Percentiles rank a stretch among this genome's conserved stretches.
Conservation (phyloP, 1,140 invertebrate genomes). For the Diprion similis region DNA sequence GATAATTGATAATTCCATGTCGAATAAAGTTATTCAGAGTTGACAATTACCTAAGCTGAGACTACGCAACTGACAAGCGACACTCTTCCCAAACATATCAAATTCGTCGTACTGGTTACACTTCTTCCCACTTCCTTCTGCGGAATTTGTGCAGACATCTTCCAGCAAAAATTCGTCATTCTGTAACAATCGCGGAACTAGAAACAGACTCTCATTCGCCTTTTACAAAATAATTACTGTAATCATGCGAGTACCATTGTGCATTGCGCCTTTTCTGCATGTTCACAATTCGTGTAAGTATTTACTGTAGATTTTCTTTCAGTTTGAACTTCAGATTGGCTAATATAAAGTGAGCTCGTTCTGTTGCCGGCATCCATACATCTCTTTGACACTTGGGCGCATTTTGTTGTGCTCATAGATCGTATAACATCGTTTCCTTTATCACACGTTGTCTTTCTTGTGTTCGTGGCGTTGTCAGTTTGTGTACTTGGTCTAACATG, state of each 20-base stretch:
- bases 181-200: neutral
- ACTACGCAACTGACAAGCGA: constrained; percentile 8
- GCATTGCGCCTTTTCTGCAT: neutral
- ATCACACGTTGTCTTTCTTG: neutral
- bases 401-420: neutral
- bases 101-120: neutral
- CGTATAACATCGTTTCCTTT: neutral
- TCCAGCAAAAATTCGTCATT: neutral
- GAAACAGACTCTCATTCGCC: neutral
- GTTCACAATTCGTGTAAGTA: neutral
- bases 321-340: neutral
- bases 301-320: neutral
- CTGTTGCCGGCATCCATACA: too few species aligned
- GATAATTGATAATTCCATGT: neutral
- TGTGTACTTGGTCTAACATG: neutral
- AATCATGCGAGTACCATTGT: neutral
- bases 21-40: neutral
- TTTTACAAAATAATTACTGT: neutral
- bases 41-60: constrained; percentile 3
- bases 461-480: neutral
- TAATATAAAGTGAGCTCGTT: neutral
- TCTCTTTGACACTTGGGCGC: neutral
- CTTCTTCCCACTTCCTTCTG: neutral
- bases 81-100: constrained; percentile 12
- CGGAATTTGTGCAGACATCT: neutral